These are phyloP conservation scores for Aphis craccivora DNA, from an alignment of 1,140 invertebrate species.

Conservation along the genomic window DNA sequence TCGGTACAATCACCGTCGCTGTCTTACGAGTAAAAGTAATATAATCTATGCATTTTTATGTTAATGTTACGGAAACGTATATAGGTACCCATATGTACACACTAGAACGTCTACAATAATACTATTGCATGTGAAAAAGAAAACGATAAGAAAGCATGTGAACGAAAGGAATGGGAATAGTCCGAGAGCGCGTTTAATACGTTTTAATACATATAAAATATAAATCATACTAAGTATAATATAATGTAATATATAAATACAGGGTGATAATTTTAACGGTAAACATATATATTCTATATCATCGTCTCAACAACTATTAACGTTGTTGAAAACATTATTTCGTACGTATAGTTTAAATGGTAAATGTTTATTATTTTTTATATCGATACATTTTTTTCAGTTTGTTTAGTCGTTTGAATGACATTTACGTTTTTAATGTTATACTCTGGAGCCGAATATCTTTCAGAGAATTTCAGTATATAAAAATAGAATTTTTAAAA, in stretches of 20 bases:
- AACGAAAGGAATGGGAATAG: neutral
- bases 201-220: neutral
- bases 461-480: neutral
- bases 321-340: neutral
- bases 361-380: neutral
- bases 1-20: neutral
- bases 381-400: neutral
- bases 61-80: neutral
- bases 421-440: neutral
- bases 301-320: neutral
- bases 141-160: constrained; percentile 13
- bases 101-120: neutral
- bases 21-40: constrained; percentile 16
- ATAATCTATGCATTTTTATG: constrained; percentile 25
- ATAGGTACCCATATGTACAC: neutral
- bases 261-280: neutral
- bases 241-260: neutral
- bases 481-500: neutral
- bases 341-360: no score
- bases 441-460: neutral
- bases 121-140: neutral
- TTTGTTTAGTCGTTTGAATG: neutral
- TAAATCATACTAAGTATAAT: neutral
- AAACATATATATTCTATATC: neutral
- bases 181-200: neutral